Evolutionary conservation across 2,888 invertebrate genomes (phyloP), one percentile per base, ranked within the genome.

Genomic region (Apodemia hepburni): DNA sequence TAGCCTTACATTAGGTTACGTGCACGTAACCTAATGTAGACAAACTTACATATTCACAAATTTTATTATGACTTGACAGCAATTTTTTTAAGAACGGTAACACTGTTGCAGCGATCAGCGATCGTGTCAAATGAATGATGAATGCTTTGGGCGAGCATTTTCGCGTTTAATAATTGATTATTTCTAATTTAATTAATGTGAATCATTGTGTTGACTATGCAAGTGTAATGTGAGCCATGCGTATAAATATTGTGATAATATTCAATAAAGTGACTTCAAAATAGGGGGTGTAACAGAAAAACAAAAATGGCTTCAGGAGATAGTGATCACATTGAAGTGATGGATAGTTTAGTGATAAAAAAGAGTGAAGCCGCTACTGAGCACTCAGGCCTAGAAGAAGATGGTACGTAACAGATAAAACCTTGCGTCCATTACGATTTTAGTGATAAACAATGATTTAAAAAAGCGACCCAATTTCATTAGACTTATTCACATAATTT

Each of bases 291-390:
- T 86, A 84, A 80, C 76, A 80, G 73, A 78, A 77, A 83, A 87
- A 82, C 79, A 84, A 91, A 91, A 86, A 96, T 96, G 96, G 96
- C 96, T 93, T 96, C 96, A 88, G 96, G 96, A 83, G 96, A 96
- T 91, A 94, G 94, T 82, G 96, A 96, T 92, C 94, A 94, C 84
- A 96, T 96, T 81, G 96, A 96, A 93, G 93, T 89, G 70, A 88
- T 95, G 88, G 96, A 95, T 87, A 93, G 93, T 82, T 93, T 93
- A 79, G 90, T 92, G 74, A 85, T 89, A 68, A 92, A 90, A 84
- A 94, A 94, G 78, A 92, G 93, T 77, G 93, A 93, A 78, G 92
- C 88, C 66, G 77, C 92, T 81, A 86, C 93, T 70, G 92, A 90
- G 73, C 93, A 93, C 71, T 92, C 94, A 68, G 93, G 92, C 71